A percentile compares a stretch with the other conserved stretches of the same genome.
phyloP scores from a whole-genome alignment of 2,113 vertebrate genomes.

The Meriones unguiculatus region DNA sequence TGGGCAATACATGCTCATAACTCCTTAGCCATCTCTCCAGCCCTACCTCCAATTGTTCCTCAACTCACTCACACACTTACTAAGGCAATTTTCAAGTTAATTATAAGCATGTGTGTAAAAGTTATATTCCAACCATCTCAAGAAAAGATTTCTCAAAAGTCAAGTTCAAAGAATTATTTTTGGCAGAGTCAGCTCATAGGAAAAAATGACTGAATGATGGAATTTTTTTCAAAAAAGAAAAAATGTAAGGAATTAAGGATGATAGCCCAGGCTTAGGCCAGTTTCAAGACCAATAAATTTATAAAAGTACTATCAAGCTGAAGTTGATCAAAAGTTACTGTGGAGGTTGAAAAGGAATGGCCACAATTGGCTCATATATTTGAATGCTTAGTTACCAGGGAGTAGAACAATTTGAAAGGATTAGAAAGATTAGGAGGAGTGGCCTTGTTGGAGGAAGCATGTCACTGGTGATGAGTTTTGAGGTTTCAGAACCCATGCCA shows the following conservation, averaged over 20 bases:
- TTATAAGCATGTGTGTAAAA: not conserved
- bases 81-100: slow-evolving; percentile 27
- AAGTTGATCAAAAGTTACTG: slow-evolving; percentile 28
- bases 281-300: slow-evolving; percentile 11
- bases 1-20: not conserved
- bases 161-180: slow-evolving; percentile 41
- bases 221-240: not conserved
- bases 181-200: slow-evolving; percentile 15
- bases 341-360: not conserved
- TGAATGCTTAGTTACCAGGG: not conserved
- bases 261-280: slow-evolving; percentile 7
- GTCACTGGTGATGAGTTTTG: not conserved
- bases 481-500: not conserved
- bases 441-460: not conserved
- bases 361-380: not conserved
- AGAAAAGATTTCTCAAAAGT: slow-evolving; percentile 50
- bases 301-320: slow-evolving; percentile 16
- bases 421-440: not conserved
- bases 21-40: not conserved
- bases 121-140: slow-evolving; percentile 44
- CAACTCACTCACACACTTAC: not conserved
- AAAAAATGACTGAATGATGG: not conserved
- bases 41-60: not conserved
- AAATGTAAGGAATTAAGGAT: not conserved
- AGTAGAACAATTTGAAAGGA: not conserved